Percentiles rank a stretch among this genome's conserved stretches.
These are phyloP conservation scores for Chrysopa pallens DNA, from an alignment of 1,140 invertebrate genomes.

Conservation along the genomic window DNA sequence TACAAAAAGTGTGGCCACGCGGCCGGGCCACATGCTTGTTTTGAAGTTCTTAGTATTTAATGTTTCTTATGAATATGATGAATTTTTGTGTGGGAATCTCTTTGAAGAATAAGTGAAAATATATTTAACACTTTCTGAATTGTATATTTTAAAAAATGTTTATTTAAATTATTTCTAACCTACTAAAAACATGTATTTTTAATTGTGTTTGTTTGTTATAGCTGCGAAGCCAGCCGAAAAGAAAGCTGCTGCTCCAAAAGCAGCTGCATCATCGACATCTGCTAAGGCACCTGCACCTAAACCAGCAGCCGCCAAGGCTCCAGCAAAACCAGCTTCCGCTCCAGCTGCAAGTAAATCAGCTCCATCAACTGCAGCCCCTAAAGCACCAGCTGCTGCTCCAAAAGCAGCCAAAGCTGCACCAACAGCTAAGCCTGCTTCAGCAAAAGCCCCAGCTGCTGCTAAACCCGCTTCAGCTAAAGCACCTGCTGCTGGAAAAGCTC, in stretches of 20 bases:
- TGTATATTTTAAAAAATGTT: constrained; percentile 6
- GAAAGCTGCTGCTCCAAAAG: constrained; percentile 28
- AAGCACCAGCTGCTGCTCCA: constrained; percentile 21
- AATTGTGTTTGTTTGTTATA: constrained; percentile 10
- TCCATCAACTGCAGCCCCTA: constrained; percentile 15
- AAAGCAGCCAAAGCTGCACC: constrained; percentile 19
- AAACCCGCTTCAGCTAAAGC: constrained; percentile 22
- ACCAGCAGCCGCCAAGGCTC: constrained; percentile 24
- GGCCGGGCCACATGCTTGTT: no score
- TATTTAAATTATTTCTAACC: no score
- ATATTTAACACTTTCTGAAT: constrained; percentile 18
- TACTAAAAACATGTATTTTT: constrained; percentile 4
- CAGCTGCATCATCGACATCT: constrained; percentile 15
- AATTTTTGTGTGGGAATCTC: constrained; percentile 37
- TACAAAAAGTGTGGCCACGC: no score
- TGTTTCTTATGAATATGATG: constrained; percentile 11
- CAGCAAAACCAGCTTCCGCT: constrained; percentile 18
- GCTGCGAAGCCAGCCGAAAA: constrained; percentile 38
- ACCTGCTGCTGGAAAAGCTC: constrained; percentile 11
- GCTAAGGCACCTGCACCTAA: constrained; percentile 22
- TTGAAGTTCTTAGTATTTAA: no score
- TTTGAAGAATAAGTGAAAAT: constrained; percentile 26
- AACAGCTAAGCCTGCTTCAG: constrained; percentile 20
- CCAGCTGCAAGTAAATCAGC: constrained; percentile 14
- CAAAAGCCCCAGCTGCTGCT: constrained; percentile 11